These are phyloP conservation scores for Tolmerus cingulatus DNA, from an alignment of 2,888 invertebrate genomes.

Conservation along the genomic window DNA sequence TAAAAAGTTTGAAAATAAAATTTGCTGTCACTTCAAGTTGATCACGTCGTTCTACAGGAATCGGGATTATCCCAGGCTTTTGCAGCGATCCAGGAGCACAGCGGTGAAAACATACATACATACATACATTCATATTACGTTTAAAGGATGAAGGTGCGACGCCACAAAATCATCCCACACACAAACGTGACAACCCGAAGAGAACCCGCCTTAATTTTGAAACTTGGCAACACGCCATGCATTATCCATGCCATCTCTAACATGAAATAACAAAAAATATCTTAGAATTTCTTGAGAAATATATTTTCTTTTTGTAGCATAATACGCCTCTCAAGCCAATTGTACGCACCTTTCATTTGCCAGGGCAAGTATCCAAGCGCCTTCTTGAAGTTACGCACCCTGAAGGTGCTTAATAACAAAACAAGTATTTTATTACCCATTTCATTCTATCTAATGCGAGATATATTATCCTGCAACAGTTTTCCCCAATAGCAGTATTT, in stretches of 20 bases:
- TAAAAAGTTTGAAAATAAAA: slow-evolving; percentile 28
- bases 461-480: too few species aligned
- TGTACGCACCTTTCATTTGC: too few species aligned
- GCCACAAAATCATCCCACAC: neutral
- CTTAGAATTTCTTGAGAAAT: neutral
- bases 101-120: neutral
- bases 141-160: neutral
- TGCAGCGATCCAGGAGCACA: neutral
- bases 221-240: neutral
- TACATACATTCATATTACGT: neutral
- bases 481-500: too few species aligned
- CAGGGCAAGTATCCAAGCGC: too few species aligned
- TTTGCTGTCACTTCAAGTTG: slow-evolving; percentile 8
- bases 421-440: too few species aligned
- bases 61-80: neutral
- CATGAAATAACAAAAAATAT: neutral
- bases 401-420: too few species aligned
- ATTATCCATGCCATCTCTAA: neutral
- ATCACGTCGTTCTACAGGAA: neutral
- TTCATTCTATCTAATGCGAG: too few species aligned
- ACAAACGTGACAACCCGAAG: neutral
- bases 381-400: too few species aligned
- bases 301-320: too few species aligned
- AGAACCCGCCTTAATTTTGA: neutral
- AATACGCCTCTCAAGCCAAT: too few species aligned